Base-by-base conservation (phyloP, 2,797 vertebrate species). In the Smutsia gigantea region DNA sequence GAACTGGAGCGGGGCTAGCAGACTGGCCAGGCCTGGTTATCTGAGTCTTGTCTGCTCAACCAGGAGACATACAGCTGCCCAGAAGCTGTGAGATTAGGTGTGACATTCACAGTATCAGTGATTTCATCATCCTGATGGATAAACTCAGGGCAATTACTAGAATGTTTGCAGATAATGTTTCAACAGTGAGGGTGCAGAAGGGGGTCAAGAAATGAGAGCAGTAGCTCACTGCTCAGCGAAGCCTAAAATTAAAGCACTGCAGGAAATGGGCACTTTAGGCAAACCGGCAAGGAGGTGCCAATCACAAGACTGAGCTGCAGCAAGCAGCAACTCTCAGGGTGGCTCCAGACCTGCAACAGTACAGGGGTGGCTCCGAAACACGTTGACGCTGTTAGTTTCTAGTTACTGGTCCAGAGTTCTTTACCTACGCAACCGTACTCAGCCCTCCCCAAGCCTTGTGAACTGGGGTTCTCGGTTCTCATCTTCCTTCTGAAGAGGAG, bases 171-270 rank as follows among this genome's bases (percentile, higher is more conserved):
- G 55, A 25, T 79, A 25, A 27, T 19, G 21, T n/a, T 15, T 42
- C 59, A 86, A 78, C 51, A n/a, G 39, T 18, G 27, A 79, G 63
- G 27, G 11, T 5, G 55, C 2, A 12, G 57, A 29, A 46, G n/a
- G 57, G 49, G 15, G 15, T 34, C 25, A 51, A n/a, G 59, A 53
- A 46, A 77, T 17, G 21, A 63, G 21, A 31, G 61, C 7, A 37
- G 69, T 49, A 29, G n/a, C 61, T 27, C 29, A 31, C 25, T 59
- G 72, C 51, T 93, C 74, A 51, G 18, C 9, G 9, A 51, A 79
- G 74, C 74, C 63, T 51, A 31, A 87, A 31, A 39, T 51, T 51
- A 51, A 81, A 79, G 21, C 39, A 75, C 75, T 81, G 27, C 55
- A 39, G 74, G 46, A 69, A 78, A 57, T 2, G 49, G 84, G 27